Conservation (phyloP, 2,888 invertebrate genomes). For the Sylvicola cinctus region DNA sequence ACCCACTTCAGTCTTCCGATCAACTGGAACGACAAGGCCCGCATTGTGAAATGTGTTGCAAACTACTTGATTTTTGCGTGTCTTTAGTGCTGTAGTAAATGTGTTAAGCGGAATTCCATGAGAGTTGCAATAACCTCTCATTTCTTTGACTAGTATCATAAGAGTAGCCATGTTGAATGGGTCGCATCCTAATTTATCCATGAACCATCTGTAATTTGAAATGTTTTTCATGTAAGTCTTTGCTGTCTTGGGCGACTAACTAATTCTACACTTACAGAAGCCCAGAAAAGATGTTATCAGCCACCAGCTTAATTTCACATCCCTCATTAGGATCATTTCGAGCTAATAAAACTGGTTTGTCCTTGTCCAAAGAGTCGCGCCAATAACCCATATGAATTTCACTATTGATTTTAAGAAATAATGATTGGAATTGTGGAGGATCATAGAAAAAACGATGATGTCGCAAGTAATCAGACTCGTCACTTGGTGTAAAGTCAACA, state of each 20-base stretch:
- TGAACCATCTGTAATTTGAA: background rate
- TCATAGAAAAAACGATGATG: constrained; percentile 89
- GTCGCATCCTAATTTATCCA: background rate
- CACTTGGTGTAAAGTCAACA: constrained; percentile 28
- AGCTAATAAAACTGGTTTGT: constrained; percentile 55
- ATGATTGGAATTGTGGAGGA: constrained; percentile 79
- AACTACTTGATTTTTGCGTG: constrained; percentile 37
- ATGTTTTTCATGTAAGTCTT: too few species aligned
- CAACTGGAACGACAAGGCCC: constrained; percentile 69
- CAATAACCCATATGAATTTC: constrained; percentile 79
- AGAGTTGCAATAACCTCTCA: constrained; percentile 40
- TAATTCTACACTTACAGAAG: constrained; percentile 33
- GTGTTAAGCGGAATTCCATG: constrained; percentile 35
- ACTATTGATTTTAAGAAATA: constrained; percentile 45
- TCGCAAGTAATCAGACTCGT: constrained; percentile 43
- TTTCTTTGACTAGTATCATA: constrained; percentile 33
- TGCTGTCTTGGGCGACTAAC: too few species aligned
- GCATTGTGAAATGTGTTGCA: constrained; percentile 58
- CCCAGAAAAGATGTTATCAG: constrained; percentile 62
- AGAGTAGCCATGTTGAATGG: constrained; percentile 44
- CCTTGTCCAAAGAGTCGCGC: constrained; percentile 60
- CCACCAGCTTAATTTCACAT: constrained; percentile 47
- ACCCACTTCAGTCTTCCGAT: constrained; percentile 62
- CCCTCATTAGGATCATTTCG: constrained; percentile 47
- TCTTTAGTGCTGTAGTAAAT: constrained; percentile 35